Percentiles rank a stretch among this genome's conserved stretches.
These are phyloP conservation scores for Andricus quercusramuli DNA, from an alignment of 2,888 invertebrate genomes.

Conservation along the genomic window DNA sequence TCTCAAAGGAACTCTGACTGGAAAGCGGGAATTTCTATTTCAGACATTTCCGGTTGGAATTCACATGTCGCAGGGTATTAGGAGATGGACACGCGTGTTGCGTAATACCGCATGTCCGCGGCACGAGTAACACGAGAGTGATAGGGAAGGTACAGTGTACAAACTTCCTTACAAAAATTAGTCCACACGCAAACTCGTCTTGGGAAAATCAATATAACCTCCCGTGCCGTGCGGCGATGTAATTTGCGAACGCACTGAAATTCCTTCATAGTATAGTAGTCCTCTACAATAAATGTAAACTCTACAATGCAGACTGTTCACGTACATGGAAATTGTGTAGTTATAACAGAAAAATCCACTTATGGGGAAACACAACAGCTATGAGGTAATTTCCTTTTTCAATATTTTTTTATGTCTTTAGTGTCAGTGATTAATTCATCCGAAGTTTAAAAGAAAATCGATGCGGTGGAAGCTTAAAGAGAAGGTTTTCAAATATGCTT, in stretches of 20 bases:
- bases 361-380: neutral
- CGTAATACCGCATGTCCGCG: constrained; percentile 9
- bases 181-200: constrained; percentile 22
- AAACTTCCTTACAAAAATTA: constrained; percentile 3
- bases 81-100: constrained; percentile 13
- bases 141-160: constrained; percentile 4
- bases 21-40: neutral
- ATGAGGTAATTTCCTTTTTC: too few relatives aligned
- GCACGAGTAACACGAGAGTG: constrained; percentile 16
- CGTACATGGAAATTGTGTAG: neutral
- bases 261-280: neutral
- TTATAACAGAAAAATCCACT: neutral
- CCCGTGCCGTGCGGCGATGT: constrained; percentile 11
- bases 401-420: too few relatives aligned
- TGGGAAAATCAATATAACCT: constrained; percentile 10
- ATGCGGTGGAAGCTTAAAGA: neutral
- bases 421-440: neutral
- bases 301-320: neutral
- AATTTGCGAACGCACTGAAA: constrained; percentile 22
- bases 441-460: neutral
- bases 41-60: neutral
- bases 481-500: neutral
- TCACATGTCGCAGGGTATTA: neutral
- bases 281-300: neutral
- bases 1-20: neutral